Conservation (phyloP, 2,888 invertebrate species). For the Nomada hirtipes region DNA sequence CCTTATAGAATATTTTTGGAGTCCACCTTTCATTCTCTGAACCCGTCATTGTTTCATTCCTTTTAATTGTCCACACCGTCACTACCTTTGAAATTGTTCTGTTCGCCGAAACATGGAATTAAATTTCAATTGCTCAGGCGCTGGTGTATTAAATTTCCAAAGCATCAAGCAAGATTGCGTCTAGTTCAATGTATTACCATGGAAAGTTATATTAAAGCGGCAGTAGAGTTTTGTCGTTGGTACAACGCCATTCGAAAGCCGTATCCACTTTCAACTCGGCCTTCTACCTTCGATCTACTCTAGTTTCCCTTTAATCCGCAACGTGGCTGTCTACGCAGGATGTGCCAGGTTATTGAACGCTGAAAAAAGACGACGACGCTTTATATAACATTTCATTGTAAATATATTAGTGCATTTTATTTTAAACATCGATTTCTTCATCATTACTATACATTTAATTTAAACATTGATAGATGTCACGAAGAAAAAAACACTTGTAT, state of each 20-base stretch:
- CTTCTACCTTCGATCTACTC: slow-evolving; percentile 24
- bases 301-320: slow-evolving; percentile 33
- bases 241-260: slow-evolving; percentile 15
- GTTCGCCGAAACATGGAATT: neutral
- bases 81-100: neutral
- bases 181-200: slow-evolving; percentile 30
- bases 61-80: neutral
- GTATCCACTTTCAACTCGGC: slow-evolving; percentile 35
- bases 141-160: slow-evolving; percentile 6
- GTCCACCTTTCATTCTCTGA: too few species aligned
- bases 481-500: neutral
- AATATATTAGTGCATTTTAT: neutral
- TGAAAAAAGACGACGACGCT: neutral
- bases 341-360: slow-evolving; percentile 11
- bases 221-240: slow-evolving; percentile 35
- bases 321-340: neutral
- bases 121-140: neutral
- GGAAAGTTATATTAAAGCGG: slow-evolving; percentile 47
- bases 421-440: slow-evolving; percentile 4
- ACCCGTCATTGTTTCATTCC: too few species aligned
- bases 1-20: too few species aligned
- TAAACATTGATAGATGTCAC: neutral
- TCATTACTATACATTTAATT: neutral
- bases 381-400: neutral
- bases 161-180: slow-evolving; percentile 33